Evolutionary conservation across 1,140 invertebrate species (phyloP).

Genomic region (Pseudobourletiella spinata): DNA sequence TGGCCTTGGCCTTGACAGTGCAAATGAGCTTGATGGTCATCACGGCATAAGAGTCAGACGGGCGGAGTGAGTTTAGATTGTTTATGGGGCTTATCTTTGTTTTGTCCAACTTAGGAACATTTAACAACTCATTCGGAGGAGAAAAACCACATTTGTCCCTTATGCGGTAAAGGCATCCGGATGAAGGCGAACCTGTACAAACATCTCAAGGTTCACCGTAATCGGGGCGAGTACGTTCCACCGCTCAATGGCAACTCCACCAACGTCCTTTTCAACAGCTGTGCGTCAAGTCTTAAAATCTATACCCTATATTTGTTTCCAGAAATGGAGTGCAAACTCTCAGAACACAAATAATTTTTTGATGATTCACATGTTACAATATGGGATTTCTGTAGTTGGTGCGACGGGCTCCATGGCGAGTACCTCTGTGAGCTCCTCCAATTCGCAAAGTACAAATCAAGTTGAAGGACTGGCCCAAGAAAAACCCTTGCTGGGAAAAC

Average conservation of each 20-base stretch:
- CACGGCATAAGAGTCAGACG: too few species aligned
- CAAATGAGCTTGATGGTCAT: too few species aligned
- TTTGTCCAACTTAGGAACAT: too few species aligned
- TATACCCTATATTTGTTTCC: not conserved
- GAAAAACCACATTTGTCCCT: conserved; percentile 20
- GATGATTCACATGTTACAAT: not conserved
- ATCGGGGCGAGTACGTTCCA: conserved; percentile 23
- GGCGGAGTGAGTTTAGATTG: too few species aligned
- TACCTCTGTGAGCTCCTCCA: too few species aligned
- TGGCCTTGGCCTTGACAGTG: too few species aligned
- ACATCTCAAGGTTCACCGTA: conserved; percentile 22
- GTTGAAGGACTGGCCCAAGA: too few species aligned
- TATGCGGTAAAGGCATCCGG: conserved; percentile 22
- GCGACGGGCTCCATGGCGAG: not conserved
- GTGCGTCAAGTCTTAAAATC: not conserved
- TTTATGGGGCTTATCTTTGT: too few species aligned
- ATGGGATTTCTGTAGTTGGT: not conserved
- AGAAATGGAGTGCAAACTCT: too few species aligned
- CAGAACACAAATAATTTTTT: too few species aligned
- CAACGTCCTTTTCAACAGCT: not conserved
- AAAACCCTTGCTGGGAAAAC: too few species aligned
- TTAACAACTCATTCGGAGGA: conserved; percentile 20
- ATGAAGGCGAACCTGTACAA: conserved; percentile 27
- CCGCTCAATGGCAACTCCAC: conserved; percentile 6
- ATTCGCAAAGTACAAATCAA: too few species aligned